phyloP scores from a whole-genome alignment of 92 coral and sea anemone genomes.

The Galaxea fascicularis region DNA sequence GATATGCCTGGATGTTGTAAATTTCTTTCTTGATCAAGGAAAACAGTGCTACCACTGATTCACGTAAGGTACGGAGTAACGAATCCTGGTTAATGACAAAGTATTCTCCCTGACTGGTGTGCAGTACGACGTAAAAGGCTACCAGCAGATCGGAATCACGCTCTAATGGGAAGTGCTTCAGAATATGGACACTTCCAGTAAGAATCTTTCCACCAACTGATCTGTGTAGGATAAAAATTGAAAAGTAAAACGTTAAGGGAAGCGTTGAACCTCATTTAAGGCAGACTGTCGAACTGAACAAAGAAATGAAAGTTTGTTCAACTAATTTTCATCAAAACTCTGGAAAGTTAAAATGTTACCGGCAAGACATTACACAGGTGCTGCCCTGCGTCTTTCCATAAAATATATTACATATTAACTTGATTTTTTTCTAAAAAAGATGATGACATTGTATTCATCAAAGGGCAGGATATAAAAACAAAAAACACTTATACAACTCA shows the following conservation, averaged over 20 bases:
- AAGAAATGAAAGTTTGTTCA: too few relatives aligned
- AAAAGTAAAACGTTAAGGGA: too few relatives aligned
- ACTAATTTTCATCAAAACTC: too few relatives aligned
- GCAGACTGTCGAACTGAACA: too few relatives aligned
- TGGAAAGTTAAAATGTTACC: too few relatives aligned
- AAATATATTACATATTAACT: too few relatives aligned
- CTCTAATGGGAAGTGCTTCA: slow-evolving; percentile 19
- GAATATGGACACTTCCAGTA: background rate
- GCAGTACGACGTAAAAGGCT: slow-evolving; percentile 38
- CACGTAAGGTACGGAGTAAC: background rate
- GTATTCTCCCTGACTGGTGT: background rate
- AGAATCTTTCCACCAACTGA: background rate
- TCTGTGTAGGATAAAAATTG: slow-evolving; percentile 1
- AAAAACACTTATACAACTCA: background rate
- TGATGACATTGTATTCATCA: too few relatives aligned
- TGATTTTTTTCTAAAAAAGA: too few relatives aligned
- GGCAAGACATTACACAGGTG: too few relatives aligned
- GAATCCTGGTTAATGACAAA: slow-evolving; percentile 4
- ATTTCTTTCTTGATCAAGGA: background rate
- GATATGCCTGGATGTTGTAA: slow-evolving; percentile 34
- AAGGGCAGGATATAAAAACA: background rate
- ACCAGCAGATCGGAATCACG: slow-evolving; percentile 6
- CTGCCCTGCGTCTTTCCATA: too few relatives aligned
- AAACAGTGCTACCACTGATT: slow-evolving; percentile 2
- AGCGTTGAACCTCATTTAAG: too few relatives aligned